Conservation (phyloP, 2,113 vertebrate genomes). For the Alethe diademata region DNA sequence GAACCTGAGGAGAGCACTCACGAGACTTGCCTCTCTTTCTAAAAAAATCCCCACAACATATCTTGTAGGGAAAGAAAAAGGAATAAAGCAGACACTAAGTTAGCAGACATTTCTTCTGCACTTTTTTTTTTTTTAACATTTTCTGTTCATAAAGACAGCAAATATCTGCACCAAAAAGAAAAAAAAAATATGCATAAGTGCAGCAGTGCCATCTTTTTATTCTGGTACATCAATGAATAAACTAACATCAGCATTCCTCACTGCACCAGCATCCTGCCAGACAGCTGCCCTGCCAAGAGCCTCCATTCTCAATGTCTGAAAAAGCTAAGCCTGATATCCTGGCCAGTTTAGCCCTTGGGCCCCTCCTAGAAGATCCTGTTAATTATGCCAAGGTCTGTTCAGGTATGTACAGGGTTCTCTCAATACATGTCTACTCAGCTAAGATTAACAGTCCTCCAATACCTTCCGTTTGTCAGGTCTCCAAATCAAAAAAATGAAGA, state of each 20-base stretch:
- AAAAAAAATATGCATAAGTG: neutral
- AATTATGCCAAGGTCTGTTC: slow-evolving; percentile 43
- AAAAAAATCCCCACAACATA: neutral
- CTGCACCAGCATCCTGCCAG: neutral
- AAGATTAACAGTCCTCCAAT: neutral
- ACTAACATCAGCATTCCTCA: neutral
- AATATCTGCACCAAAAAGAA: neutral
- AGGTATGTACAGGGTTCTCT: slow-evolving; percentile 2
- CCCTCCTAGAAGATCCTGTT: neutral
- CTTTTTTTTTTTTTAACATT: neutral
- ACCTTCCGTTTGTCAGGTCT: slow-evolving; percentile 24
- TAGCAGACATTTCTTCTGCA: neutral
- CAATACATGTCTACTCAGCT: neutral
- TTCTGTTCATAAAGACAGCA: neutral
- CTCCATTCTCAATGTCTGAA: neutral
- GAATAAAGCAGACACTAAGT: neutral
- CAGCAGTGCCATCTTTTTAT: neutral
- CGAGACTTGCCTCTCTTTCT: neutral
- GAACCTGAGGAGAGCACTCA: slow-evolving; percentile 29
- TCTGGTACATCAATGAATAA: neutral
- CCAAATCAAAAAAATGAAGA: slow-evolving; percentile 2
- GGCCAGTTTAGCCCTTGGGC: neutral
- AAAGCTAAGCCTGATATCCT: slow-evolving; percentile 5
- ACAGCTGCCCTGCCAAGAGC: neutral
- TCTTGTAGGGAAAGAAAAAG: neutral